Conservation (phyloP, 1,140 invertebrate genomes). For the Drosophila repletoides region DNA sequence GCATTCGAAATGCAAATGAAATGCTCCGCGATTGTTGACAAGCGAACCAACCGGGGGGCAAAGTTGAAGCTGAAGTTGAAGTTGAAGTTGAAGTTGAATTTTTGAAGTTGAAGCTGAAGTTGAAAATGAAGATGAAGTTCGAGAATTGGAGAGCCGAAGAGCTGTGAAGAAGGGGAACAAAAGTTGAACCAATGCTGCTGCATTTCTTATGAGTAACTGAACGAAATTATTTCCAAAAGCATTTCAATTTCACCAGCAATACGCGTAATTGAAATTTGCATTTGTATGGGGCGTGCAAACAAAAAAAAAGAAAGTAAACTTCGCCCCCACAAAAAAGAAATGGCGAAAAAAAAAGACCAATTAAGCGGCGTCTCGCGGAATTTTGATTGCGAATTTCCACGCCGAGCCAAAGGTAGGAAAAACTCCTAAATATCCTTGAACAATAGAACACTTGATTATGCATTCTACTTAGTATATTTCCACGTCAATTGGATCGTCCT, state of each 20-base stretch:
- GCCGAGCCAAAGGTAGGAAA: not conserved
- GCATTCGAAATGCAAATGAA: constrained; percentile 76
- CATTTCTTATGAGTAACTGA: constrained; percentile 62
- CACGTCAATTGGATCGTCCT: not conserved
- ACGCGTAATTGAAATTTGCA: constrained; percentile 80
- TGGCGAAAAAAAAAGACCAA: constrained; percentile 56
- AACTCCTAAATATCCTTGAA: not conserved
- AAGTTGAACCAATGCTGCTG: constrained; percentile 40
- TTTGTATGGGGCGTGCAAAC: constrained; percentile 47
- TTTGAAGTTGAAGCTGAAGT: constrained; percentile 1
- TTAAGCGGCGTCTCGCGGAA: constrained; percentile 64
- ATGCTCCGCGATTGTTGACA: constrained; percentile 73
- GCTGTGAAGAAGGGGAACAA: constrained; percentile 9
- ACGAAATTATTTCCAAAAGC: constrained; percentile 72
- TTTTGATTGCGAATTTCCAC: constrained; percentile 68
- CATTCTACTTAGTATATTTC: no score
- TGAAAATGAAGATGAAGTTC: constrained; percentile 14
- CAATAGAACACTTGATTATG: no score
- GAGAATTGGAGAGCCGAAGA: no score
- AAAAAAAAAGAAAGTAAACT: constrained; percentile 27
- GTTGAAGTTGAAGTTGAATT: constrained; percentile 1
- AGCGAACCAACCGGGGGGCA: constrained; percentile 1
- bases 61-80: constrained; percentile 3
- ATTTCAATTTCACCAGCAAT: constrained; percentile 72
- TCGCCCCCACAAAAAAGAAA: constrained; percentile 21